phyloP scores from a whole-genome alignment of 2,888 invertebrate genomes.

The Anagyrus pseudococci region DNA sequence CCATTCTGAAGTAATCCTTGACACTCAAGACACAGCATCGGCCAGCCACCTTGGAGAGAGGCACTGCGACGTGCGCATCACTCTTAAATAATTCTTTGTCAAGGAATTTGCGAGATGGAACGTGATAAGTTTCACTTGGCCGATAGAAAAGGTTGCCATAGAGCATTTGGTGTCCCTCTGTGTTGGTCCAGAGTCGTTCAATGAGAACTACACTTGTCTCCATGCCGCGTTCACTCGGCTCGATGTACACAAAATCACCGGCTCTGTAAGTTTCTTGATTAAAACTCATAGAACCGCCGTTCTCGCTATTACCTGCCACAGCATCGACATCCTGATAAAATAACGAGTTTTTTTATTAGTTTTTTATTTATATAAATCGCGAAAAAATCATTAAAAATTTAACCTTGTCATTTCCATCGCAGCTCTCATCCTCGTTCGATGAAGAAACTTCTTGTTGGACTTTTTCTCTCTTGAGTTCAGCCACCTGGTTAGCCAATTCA shows the following conservation, averaged over 20 bases:
- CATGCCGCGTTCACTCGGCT: conserved; percentile 70
- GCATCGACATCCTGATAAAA: conserved; percentile 53
- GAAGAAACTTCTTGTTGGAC: conserved; percentile 69
- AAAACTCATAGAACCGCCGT: conserved; percentile 72
- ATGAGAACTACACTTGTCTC: conserved; percentile 85
- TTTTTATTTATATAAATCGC: neutral
- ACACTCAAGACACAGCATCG: conserved; percentile 93
- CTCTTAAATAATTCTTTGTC: conserved; percentile 97
- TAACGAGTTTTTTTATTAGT: no score
- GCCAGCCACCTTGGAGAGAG: conserved; percentile 84
- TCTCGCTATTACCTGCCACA: conserved; percentile 55
- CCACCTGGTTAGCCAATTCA: conserved; percentile 78
- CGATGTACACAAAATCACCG: conserved; percentile 93
- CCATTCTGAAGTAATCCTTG: conserved; percentile 90
- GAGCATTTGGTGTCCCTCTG: conserved; percentile 83
- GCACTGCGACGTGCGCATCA: conserved; percentile 83
- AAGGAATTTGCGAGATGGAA: conserved; percentile 92
- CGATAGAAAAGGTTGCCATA: conserved; percentile 91
- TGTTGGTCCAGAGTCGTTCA: conserved; percentile 87
- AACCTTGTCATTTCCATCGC: conserved; percentile 59
- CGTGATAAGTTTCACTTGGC: conserved; percentile 95
- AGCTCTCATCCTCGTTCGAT: conserved; percentile 77
- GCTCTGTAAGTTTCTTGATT: conserved; percentile 79
- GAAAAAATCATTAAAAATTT: conserved; percentile 12
- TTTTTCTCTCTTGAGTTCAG: conserved; percentile 79